Evolutionary conservation across 64 coral and sea anemone genomes (phyloP).

Genomic region (Pocillopora verrucosa): DNA sequence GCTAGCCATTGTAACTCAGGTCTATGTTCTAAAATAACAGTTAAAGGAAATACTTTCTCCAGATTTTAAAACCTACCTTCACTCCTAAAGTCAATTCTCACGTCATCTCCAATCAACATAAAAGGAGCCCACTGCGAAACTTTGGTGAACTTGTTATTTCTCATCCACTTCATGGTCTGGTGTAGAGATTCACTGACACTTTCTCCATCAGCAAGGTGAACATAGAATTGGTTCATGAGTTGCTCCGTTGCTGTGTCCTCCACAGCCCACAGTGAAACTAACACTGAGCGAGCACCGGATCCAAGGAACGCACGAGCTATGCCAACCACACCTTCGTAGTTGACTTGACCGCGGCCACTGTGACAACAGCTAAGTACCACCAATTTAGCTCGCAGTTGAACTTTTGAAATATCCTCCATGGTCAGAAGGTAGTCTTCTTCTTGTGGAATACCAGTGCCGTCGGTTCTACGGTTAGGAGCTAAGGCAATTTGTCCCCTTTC

Average conservation of each 20-base stretch:
- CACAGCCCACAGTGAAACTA: neutral
- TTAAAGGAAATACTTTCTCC: no score
- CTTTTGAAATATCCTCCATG: neutral
- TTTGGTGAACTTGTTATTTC: neutral
- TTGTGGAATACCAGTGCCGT: neutral
- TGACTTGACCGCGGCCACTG: neutral
- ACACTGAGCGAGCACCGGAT: neutral
- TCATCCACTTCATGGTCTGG: neutral
- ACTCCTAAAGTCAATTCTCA: neutral
- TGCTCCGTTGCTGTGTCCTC: neutral
- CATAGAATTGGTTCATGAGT: neutral
- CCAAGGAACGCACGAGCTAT: neutral
- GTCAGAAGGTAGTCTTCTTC: neutral
- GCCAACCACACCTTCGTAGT: neutral
- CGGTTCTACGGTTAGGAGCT: neutral
- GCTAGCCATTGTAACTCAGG: no score
- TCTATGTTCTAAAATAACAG: no score
- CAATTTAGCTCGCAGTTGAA: neutral
- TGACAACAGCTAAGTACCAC: neutral
- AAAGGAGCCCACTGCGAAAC: neutral
- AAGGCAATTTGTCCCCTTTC: neutral
- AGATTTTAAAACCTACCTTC: neutral
- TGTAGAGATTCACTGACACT: constrained; percentile 3
- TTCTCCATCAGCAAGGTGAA: neutral
- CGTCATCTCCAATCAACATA: neutral